Percentiles rank a stretch among this genome's conserved stretches.
These are phyloP conservation scores for Drosophila subpulchrella DNA, from an alignment of 1,140 invertebrate species.

Conservation along the genomic window DNA sequence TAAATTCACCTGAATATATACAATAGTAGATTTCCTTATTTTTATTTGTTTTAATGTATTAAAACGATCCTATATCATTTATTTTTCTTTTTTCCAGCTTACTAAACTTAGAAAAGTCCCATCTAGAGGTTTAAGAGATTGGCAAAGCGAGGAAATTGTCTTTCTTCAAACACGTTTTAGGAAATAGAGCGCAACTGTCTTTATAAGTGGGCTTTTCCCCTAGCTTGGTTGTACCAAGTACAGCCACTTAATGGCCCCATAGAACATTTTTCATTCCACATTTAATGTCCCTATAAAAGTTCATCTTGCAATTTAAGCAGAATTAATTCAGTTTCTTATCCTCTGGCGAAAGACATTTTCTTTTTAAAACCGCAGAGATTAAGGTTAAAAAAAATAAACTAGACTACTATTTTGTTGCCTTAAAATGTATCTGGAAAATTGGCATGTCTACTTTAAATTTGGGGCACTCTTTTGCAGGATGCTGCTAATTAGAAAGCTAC, in stretches of 20 bases:
- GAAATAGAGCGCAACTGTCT: neutral
- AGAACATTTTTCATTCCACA: conserved; percentile 1
- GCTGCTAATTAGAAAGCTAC: conserved; percentile 1
- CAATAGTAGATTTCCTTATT: too few relatives aligned
- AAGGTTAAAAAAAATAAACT: neutral
- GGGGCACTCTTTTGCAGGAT: neutral
- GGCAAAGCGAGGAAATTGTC: neutral
- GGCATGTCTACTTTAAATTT: neutral
- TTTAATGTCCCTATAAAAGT: conserved; percentile 5
- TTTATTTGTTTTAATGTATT: too few relatives aligned
- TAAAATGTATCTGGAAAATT: neutral
- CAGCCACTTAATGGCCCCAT: neutral
- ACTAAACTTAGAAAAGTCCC: neutral
- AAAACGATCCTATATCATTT: too few relatives aligned
- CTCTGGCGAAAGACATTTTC: neutral
- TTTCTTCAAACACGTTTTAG: neutral
- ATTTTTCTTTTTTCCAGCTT: too few relatives aligned
- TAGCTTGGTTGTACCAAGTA: neutral
- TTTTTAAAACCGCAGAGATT: too few relatives aligned
- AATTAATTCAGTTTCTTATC: neutral
- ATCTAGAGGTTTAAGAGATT: neutral
- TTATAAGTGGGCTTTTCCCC: neutral
- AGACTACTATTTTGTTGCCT: too few relatives aligned
- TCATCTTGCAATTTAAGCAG: neutral
- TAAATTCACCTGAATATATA: too few relatives aligned